Evolutionary conservation across 1,140 invertebrate species (phyloP).

Genomic region (Antheraea mylitta): DNA sequence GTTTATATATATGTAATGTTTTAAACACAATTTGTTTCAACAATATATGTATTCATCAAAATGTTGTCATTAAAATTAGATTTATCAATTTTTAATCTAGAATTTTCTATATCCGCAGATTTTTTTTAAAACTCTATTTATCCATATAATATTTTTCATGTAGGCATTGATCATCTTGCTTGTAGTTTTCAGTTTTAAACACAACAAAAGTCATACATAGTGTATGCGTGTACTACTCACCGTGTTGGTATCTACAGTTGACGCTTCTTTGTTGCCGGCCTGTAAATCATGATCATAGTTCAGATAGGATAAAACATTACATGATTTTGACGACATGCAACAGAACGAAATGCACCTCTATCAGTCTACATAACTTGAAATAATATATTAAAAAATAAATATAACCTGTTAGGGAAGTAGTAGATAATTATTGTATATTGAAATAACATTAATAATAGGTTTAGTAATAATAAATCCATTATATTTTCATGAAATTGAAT

Average conservation of each 20-base stretch:
- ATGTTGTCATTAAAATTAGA: too few species aligned
- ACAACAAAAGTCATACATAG: neutral
- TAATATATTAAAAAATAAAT: too few species aligned
- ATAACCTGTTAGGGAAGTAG: too few species aligned
- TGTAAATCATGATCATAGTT: neutral
- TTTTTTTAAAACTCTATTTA: neutral
- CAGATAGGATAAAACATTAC: neutral
- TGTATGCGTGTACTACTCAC: neutral
- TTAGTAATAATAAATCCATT: too few species aligned
- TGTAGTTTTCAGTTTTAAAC: neutral
- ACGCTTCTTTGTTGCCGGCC: neutral
- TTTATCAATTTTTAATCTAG: neutral
- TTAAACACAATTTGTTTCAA: neutral
- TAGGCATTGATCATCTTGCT: neutral
- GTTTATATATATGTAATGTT: neutral
- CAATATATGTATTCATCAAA: too few species aligned
- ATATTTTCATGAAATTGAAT: too few species aligned
- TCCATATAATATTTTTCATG: neutral
- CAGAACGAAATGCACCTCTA: too few species aligned
- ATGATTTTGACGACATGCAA: neutral
- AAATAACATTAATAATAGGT: too few species aligned
- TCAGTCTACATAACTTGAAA: too few species aligned
- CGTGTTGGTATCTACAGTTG: neutral
- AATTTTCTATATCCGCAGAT: neutral
- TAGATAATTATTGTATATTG: too few species aligned